These are phyloP conservation scores for Cliona cf. orientalis DNA, from an alignment of 37 sponge, comb jelly and placozoan species.

Conservation along the genomic window DNA sequence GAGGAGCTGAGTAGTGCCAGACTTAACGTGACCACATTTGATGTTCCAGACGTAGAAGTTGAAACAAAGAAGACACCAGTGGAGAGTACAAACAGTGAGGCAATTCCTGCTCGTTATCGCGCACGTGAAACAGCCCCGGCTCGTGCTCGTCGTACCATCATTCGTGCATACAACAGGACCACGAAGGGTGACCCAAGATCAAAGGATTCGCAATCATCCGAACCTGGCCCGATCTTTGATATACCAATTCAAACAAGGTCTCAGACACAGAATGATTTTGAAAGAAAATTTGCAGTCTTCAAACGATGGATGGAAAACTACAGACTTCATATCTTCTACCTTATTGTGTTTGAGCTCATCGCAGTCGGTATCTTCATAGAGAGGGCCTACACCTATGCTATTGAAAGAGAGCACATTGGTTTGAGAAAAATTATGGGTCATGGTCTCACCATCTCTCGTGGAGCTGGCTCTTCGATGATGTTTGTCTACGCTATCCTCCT, in stretches of 20 bases:
- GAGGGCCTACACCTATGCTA: slow-evolving; percentile 87
- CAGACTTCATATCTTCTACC: slow-evolving; percentile 91
- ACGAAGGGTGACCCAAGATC: slow-evolving; percentile 15
- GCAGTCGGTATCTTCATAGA: slow-evolving; percentile 80
- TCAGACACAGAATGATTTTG: neutral
- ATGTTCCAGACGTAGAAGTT: slow-evolving; percentile 46
- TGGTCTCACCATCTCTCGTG: slow-evolving; percentile 95
- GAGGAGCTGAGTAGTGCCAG: slow-evolving; percentile 85
- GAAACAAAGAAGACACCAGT: slow-evolving; percentile 45
- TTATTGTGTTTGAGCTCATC: slow-evolving; percentile 67
- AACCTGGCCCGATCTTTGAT: slow-evolving; percentile 10
- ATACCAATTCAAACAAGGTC: slow-evolving; percentile 12
- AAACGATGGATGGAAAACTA: slow-evolving; percentile 80
- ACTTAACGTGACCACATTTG: slow-evolving; percentile 69
- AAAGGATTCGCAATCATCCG: neutral
- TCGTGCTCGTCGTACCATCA: slow-evolving; percentile 83
- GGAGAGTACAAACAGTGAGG: slow-evolving; percentile 45
- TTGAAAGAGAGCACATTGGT: slow-evolving; percentile 88
- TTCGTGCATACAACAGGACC: slow-evolving; percentile 66
- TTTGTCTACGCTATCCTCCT: slow-evolving; percentile 90
- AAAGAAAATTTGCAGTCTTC: slow-evolving; percentile 37
- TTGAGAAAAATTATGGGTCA: slow-evolving; percentile 89
- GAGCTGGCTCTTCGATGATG: slow-evolving; percentile 94
- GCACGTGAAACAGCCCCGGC: slow-evolving; percentile 77
- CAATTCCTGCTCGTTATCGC: slow-evolving; percentile 69